Evolutionary conservation across 92 coral and sea anemone genomes (phyloP), one percentile per base, ranked within the genome.

Genomic region (Phymanthus crucifer): DNA sequence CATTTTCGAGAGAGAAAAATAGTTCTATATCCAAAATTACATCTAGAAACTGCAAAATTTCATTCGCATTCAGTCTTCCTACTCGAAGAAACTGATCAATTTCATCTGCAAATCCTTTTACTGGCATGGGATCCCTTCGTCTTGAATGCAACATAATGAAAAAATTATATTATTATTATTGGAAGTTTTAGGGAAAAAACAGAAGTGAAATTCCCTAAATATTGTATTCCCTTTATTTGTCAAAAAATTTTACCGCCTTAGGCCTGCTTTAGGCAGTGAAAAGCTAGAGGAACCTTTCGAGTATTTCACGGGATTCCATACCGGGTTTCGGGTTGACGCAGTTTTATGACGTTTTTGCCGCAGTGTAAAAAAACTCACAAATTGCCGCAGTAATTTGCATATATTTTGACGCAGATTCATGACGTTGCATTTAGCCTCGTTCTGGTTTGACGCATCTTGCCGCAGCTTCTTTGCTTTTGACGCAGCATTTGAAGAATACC

Each of bases 361-460:
- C 68, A 61, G 36, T 61, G 4, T 24, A n/a, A 27, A 61, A 61
- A 6, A 24, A 24, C 0, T 6, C 13, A 12, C 27, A 27, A 61
- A 29, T 61, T 27, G 68, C 27, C 35, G 68, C 68, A 61, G 32
- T 61, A 8, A 61, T 61, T 61, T 61, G 4, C 68, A 54, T 29
- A 32, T 3, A 19, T 75, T 77, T 77, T 77, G 81, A 47, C 81
- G 81, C 81, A 77, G 72, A 64, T 77, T 76, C 43, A 14, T 34
- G 3, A 56, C 74, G 67, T 79, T 43, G 29, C 6, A 26, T 0
- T n/a, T 7, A 64, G 38, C 68, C 80, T 73, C 66, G 66, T 21
- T 74, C 29, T 47, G 57, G 26, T 68, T 57, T 76, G 80, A 38
- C 36, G 80, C 80, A 76, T 47, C 27, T 76, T 77, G 81, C 46